Base-by-base conservation (phyloP, 2,113 vertebrate genomes). In the Athene cunicularia region DNA sequence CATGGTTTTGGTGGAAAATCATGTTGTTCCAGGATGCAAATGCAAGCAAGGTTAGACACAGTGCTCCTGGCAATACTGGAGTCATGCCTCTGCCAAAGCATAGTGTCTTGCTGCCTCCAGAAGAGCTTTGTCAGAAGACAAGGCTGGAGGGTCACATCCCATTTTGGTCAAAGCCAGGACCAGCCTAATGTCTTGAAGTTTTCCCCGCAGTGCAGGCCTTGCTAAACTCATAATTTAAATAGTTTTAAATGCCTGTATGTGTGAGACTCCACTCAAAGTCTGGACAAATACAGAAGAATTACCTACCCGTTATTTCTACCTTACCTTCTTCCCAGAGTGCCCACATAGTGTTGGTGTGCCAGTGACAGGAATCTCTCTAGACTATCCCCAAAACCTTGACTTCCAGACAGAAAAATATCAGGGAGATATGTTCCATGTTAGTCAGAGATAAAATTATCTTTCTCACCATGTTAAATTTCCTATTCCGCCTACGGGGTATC, bases 381-480 rank as follows among this genome's bases (percentile, higher is more conserved):
- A 58, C 49, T 80, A 3, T 79, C 76, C 59, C 52, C 67, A 66
- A 90, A 93, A 73, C 24, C 43, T 80, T 87, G 56, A 70, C 63
- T 93, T 95, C 52, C 41, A 81, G 49, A 45, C 27, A 92, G 24
- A 35, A 86, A 23, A 80, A 56, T 90, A 91, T 24, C 50, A 82
- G 33, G 60, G 60, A 86, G 64, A 50, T 85, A 27, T 8, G 20
- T 88, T 93, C 80, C 17, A 8, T 76, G 16, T 70, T 71, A 95
- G 81, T 55, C 64, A 90, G 59, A 81, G n/a, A 74, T 67, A 72
- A 90, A 91, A 66, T 90, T 50, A 66, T 79, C 80, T 91, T 89
- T 86, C 55, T 86, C 32, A 83, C 37, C 28, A 8, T 80, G 64
- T 86, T 94, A 66, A 91, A 70, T 67, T 71, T 85, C 21, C 39